These are phyloP conservation scores for Paramisgurnus dabryanus DNA, from an alignment of 2,113 vertebrate species.

Conservation along the genomic window DNA sequence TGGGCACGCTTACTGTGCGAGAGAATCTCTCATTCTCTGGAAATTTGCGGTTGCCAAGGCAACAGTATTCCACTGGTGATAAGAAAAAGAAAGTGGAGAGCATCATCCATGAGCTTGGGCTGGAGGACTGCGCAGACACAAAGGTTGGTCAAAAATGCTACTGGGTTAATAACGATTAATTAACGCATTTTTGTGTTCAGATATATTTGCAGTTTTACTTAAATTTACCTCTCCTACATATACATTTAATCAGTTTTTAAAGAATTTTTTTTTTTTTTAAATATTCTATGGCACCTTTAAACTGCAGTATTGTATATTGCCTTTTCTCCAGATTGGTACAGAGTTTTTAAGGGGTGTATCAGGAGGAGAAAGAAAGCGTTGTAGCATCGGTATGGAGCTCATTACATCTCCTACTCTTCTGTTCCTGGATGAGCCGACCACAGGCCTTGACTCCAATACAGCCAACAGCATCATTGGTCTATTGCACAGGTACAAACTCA, in stretches of 20 bases:
- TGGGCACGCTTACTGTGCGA: constrained; percentile 75
- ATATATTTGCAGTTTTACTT: no score
- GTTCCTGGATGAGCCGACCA: constrained; percentile 81
- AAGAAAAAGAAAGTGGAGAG: constrained; percentile 67
- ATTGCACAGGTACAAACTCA: constrained; percentile 67
- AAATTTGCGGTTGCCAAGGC: constrained; percentile 70
- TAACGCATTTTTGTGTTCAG: neutral
- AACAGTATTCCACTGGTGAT: constrained; percentile 58
- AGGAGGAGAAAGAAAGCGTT: constrained; percentile 79
- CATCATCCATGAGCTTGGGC: constrained; percentile 74
- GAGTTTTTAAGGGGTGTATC: constrained; percentile 79
- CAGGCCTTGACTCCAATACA: constrained; percentile 79
- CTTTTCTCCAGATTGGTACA: constrained; percentile 72
- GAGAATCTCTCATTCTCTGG: constrained; percentile 81
- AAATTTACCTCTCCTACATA: no score
- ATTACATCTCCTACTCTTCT: constrained; percentile 76
- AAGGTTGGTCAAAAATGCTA: constrained; percentile 62
- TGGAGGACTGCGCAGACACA: constrained; percentile 74
- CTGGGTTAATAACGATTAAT: neutral
- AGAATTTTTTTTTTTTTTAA: no score
- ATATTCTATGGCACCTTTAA: no score
- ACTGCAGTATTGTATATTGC: no score
- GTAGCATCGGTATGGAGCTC: constrained; percentile 81
- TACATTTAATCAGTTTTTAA: no score
- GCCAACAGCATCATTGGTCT: constrained; percentile 76